phyloP scores from a whole-genome alignment of 2,113 vertebrate genomes.

The Atractosteus spatula region DNA sequence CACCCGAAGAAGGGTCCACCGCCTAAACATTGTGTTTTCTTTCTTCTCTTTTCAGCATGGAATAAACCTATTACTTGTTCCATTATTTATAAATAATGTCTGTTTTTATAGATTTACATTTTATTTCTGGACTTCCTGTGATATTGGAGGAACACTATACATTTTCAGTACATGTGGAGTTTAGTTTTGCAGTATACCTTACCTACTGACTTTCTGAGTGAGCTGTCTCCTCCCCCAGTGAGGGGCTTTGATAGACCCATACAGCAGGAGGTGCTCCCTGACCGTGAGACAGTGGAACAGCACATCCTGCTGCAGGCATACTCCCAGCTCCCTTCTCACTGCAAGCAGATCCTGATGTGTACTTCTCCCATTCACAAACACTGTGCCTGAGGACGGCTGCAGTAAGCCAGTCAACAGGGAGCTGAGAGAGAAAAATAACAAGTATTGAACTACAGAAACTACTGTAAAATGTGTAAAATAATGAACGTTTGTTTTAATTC shows the following conservation, averaged over 20 bases:
- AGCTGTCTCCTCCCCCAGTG: conserved; percentile 40
- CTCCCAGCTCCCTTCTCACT: conserved; percentile 75
- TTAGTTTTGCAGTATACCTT: not conserved
- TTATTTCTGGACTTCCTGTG: too few relatives aligned
- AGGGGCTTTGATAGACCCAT: conserved; percentile 59
- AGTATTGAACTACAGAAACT: too few relatives aligned
- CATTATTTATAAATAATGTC: too few relatives aligned
- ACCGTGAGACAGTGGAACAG: conserved; percentile 77
- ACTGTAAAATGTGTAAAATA: too few relatives aligned
- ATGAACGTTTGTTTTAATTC: too few relatives aligned
- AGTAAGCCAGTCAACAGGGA: conserved; percentile 80
- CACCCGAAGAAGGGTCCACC: too few relatives aligned
- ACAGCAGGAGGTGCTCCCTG: conserved; percentile 82
- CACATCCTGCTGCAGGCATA: conserved; percentile 82
- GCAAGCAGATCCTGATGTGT: conserved; percentile 68
- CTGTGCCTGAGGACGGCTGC: conserved; percentile 78
- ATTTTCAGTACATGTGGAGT: too few relatives aligned
- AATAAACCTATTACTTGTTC: too few relatives aligned
- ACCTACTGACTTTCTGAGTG: conserved; percentile 48
- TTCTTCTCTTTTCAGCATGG: too few relatives aligned
- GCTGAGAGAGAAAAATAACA: conserved; percentile 46
- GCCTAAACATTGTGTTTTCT: too few relatives aligned
- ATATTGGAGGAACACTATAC: too few relatives aligned
- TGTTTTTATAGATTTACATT: too few relatives aligned
- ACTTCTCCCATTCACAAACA: conserved; percentile 74